Evolutionary conservation across 2,113 vertebrate species (phyloP), one percentile per base, ranked within the genome.

Genomic region (Xyrauchen texanus): DNA sequence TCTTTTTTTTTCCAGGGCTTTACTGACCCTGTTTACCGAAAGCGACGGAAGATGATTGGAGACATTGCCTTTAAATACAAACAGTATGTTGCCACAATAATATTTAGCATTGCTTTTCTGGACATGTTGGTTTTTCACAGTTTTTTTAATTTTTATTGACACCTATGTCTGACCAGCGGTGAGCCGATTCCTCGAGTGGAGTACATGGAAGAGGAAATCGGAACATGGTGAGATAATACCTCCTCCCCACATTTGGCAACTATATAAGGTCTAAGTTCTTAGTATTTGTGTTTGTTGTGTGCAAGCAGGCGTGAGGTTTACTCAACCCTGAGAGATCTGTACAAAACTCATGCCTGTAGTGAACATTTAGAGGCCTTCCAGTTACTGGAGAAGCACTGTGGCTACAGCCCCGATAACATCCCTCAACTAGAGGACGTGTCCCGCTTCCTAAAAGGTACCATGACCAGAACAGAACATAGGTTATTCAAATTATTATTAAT

Each of bases 351-450:
- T 0, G 98, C 98, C 68, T 99, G 98, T 92, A 94, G 86, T 46
- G 98, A 99, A 88, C 92, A 99, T 85, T 91, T 98, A 0, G 94
- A 96, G 61, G 95, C 95, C 52, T 96, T 99, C 71, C 86, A 77
- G 68, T 89, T 98, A 63, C 93, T 99, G 87, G 98, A 99, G 87
- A 94, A 86, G 82, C 93, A 93, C 87, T 94, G 97, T 0, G 95
- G 96, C 46, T 99, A 99, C 91, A 93, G 86, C 0, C 94, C 95
- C 44, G 92, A 98, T 89, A 94, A 90, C 87, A 98, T 99, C 79
- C 98, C 98, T 1, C 98, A 99, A 90, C 89, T 98, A 85, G 96
- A 99, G 81, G 97, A 98, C 0, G 95, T 99, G 65, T 99, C 98
- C 1, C 70, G 87, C 83, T 99, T 99, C 88, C 91, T 99, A 58